Evolutionary conservation across 2,797 vertebrate species (phyloP).

Genomic region (Trachurus trachurus): DNA sequence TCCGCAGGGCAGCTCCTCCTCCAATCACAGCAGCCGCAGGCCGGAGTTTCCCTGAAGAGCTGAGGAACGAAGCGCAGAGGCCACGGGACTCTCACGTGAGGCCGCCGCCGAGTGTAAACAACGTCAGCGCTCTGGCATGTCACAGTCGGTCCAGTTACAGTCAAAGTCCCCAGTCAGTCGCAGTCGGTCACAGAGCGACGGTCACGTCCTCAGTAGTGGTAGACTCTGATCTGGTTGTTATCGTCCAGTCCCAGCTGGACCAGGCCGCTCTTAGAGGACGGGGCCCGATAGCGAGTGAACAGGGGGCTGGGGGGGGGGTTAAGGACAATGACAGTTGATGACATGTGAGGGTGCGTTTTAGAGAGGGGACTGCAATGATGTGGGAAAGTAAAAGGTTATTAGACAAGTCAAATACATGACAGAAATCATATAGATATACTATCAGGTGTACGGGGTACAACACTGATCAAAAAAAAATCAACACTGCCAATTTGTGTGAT

Average conservation of each 20-base stretch:
- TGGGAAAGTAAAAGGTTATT: neutral
- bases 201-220: slow-evolving; percentile 83
- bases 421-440: no score
- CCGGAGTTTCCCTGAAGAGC: slow-evolving; percentile 36
- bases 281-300: slow-evolving; percentile 76
- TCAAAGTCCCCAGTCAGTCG: slow-evolving; percentile 27
- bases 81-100: neutral
- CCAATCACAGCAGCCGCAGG: slow-evolving; percentile 21
- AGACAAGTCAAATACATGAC: neutral
- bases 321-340: slow-evolving; percentile 67
- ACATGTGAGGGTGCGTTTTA: neutral
- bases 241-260: slow-evolving; percentile 93
- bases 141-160: neutral
- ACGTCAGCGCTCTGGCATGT: neutral
- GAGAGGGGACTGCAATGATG: neutral
- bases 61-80: slow-evolving; percentile 11
- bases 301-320: slow-evolving; percentile 87
- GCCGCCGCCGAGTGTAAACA: slow-evolving; percentile 22
- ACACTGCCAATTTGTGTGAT: no score
- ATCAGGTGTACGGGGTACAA: no score
- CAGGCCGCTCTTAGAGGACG: slow-evolving; percentile 72
- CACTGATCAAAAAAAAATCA: no score
- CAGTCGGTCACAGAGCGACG: neutral
- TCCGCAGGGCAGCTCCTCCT: slow-evolving; percentile 1
- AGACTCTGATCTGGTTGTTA: slow-evolving; percentile 90